Evolutionary conservation across 2,888 invertebrate species (phyloP), one percentile per base, ranked within the genome.

Genomic region (Sphaerophoria taeniata): DNA sequence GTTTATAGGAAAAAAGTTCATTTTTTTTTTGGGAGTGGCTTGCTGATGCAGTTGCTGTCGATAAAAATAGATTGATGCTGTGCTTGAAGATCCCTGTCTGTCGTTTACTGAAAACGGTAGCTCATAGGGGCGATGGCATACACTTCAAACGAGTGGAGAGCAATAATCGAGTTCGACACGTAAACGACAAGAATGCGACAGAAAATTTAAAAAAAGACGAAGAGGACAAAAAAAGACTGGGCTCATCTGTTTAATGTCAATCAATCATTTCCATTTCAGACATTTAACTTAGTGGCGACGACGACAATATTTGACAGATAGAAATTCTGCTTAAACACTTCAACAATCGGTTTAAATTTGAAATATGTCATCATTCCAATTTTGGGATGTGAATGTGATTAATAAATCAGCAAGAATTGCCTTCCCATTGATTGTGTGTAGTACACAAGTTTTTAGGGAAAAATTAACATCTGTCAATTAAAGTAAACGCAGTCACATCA

Each of bases 391-490:
- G 24, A 24, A 73, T 67, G 71, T 67, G 81, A 76, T 81, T 71
- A 81, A 81, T 81, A 82, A 77, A 67, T 77, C 67, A 69, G 67
- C 56, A 71, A 55, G 53, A 36, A 69, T 31, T 69, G 65, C 69
- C n/a, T n/a, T n/a, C n/a, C 67, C 24, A 2, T 24, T 24, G 24
- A 43, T 45, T 60, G 45, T 31, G 49, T 67, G 71, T 72, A 60
- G 53, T 55, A 67, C 72, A 72, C 34, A 34, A 60, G 63, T 78
- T 78, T 24, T 78, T 65, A 65, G 53, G 49, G 63, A 73, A 69
- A 73, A 83, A 78, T 78, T 78, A 83, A 83, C 83, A 83, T 70
- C 83, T 83, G 74, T 78, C 78, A 83, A 83, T 78, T 78, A 78
- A 74, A 70, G 43, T n/a, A 9, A 34, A 55, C 58, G 71, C 71